Percentiles rank a stretch among this genome's conserved stretches.
These are phyloP conservation scores for Ardeotis arabs DNA, from an alignment of 2,113 vertebrate species.

Conservation along the genomic window DNA sequence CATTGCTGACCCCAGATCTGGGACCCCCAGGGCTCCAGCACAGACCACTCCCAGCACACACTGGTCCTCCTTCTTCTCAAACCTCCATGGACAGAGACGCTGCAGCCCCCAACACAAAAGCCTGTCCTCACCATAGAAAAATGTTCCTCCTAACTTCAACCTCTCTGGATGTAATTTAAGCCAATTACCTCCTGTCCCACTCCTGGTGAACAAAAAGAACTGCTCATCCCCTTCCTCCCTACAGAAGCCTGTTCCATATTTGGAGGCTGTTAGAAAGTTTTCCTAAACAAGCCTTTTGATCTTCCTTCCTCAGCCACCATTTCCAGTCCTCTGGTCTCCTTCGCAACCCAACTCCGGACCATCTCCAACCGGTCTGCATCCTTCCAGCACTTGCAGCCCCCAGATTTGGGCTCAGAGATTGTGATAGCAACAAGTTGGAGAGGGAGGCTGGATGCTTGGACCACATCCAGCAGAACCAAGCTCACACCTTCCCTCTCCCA, in stretches of 20 bases:
- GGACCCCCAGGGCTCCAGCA: background rate
- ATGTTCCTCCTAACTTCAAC: background rate
- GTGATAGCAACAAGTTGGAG: background rate
- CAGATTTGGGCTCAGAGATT: background rate
- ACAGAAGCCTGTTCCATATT: background rate
- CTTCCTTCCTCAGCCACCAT: background rate
- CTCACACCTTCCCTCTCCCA: background rate
- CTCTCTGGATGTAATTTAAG: background rate
- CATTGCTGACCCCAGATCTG: background rate
- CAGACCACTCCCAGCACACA: accelerated
- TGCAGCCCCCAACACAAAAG: background rate
- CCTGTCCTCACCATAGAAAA: background rate
- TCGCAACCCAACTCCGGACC: background rate
- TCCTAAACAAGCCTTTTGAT: background rate
- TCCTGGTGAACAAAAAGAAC: background rate
- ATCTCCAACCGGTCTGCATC: background rate
- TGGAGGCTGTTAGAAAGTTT: background rate
- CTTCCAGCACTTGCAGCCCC: background rate
- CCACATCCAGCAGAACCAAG: background rate
- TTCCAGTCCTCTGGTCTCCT: background rate
- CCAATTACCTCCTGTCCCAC: background rate
- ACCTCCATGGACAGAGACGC: accelerated
- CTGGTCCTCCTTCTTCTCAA: background rate
- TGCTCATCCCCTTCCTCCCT: background rate
- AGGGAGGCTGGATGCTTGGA: accelerated